Base-by-base conservation (phyloP, 2,113 vertebrate species). In the Hyperopisus bebe region DNA sequence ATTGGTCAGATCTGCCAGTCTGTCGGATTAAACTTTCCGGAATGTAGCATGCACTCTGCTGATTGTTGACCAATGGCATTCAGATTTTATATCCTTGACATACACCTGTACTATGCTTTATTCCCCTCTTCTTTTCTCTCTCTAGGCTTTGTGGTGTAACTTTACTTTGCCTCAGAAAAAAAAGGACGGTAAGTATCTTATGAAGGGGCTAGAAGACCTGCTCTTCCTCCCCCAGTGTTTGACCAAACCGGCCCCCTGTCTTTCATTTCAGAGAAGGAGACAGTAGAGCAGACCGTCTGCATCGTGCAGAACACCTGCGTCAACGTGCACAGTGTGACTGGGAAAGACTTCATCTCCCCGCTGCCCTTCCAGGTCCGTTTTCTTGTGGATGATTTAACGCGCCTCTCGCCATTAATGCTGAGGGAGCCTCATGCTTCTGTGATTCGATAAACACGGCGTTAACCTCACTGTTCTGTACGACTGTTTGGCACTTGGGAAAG, bases 81-180 rank as follows among this genome's bases (percentile, higher is more conserved):
- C 35, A 42, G 7, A 17, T 3, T 42, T 19, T 21, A 42, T 17
- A 80, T 80, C 35, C n/a, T 15, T 46, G 1, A 42, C 42, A 21
- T 39, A 39, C 77, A 46, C 5, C 6, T 82, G 35, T 9, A 3
- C 35, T 39, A 0, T n/a, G 3, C 19, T 47, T n/a, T 84, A n/a
- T n/a, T 24, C 9, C 3, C 24, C 7, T 84, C 21, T 44, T 89
- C 5, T 90, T 91, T 90, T 92, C 88, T 93, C 83, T 77, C 94
- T 96, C 53, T 93, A 99, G 98, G 98, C 98, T 50, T 94, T 99
- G 50, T 99, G 98, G 98, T 99, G 98, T 88, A 96, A 98, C 94
- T 99, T 99, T 95, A 96, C 94, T 90, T 87, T 97, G 93, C 96
- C 96, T 89, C 95, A 95, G 87, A 95, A 96, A 89, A 97, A 97